phyloP scores from a whole-genome alignment of 2,797 vertebrate genomes.

The Ataeniobius toweri region DNA sequence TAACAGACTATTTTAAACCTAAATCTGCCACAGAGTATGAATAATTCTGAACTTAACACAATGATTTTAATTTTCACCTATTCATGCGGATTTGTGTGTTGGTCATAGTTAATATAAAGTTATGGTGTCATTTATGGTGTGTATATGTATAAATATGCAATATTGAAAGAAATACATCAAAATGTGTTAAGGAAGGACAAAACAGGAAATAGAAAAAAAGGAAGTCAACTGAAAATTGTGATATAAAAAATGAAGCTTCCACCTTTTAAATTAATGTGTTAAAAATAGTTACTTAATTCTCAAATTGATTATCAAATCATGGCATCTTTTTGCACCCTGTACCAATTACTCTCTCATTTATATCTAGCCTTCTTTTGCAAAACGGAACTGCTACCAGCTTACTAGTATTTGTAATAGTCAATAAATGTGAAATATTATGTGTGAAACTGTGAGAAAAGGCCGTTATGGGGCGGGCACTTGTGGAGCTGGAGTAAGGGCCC shows the following conservation, averaged over 20 bases:
- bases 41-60: not conserved
- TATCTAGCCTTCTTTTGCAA: slow-evolving; percentile 77
- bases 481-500: slow-evolving; percentile 87
- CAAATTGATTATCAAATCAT: slow-evolving; percentile 55
- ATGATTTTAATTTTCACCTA: not conserved
- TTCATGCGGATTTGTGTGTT: not conserved
- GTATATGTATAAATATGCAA: not conserved
- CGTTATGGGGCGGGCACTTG: slow-evolving; percentile 92
- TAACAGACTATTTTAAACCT: not conserved
- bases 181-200: not conserved
- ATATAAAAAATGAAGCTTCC: not conserved
- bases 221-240: not conserved
- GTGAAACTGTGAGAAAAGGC: slow-evolving; percentile 92
- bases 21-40: not conserved
- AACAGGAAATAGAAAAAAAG: not conserved
- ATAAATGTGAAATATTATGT: slow-evolving; percentile 99
- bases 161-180: not conserved
- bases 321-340: slow-evolving; percentile 69
- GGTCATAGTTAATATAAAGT: not conserved
- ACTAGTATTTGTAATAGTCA: slow-evolving; percentile 95
- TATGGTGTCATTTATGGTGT: not conserved
- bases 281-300: slow-evolving; percentile 46
- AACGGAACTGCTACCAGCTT: slow-evolving; percentile 92
- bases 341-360: slow-evolving; percentile 90
- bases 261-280: not conserved